Evolutionary conservation across 1,140 invertebrate species (phyloP), one percentile per base, ranked within the genome.

Genomic region (Camponotus floridanus): DNA sequence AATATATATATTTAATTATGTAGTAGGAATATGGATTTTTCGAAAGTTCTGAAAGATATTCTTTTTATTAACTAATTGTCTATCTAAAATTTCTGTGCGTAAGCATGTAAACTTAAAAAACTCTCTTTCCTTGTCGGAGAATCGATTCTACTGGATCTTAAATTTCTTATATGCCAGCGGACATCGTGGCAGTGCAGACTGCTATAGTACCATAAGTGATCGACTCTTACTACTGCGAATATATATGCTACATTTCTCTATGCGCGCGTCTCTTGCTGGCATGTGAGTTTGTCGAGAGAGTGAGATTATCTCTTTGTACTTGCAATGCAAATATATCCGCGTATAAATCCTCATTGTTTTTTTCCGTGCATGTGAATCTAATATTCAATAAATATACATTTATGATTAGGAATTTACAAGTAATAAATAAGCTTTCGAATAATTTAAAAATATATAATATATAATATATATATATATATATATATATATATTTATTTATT

Each of bases 181-280:
- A 67, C 76, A 13, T 67, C 59, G 71, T 18, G 59, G 73, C 5
- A 78, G 36, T 39, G 36, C 70, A 85, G 21, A 21, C 51, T 45
- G 73, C 81, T 85, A 85, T 85, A 65, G 87, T 33, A 73, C 62
- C 42, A 67, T 62, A 55, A 83, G 2, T 74, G 42, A 86, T 73
- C 68, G 88, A 86, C 84, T 86, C 84, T 73, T 73, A 89, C 87
- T 89, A 89, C 88, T 89, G 64, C 1, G 48, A 84, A 1, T 9
- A 15, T 3, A 42, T 11, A 39, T 26, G 26, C 13, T 26, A 2
- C 26, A 36, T 45, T 26, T 48, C 48, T 57, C 59, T 26, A n/a
- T 13, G 59, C 15, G 21, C 1, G 7, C 4, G 48, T 26, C 21
- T 42, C 15, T 13, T n/a, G 15, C 26, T 51, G 15, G 21, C 18